These are phyloP conservation scores for Belonocnema kinseyi DNA, from an alignment of 1,140 invertebrate species.

Conservation along the genomic window DNA sequence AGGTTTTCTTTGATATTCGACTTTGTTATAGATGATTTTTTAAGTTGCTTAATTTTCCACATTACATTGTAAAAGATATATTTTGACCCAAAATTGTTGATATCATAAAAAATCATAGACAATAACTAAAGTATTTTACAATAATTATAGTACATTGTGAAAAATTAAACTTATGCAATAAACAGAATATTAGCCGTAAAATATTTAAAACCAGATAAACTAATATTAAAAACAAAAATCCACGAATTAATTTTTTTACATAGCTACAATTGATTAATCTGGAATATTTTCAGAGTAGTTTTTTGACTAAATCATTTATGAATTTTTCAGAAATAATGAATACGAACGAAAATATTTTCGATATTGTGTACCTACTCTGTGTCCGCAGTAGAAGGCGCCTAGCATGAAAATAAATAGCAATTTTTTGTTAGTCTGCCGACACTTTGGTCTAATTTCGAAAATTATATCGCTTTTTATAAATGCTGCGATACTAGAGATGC, in stretches of 20 bases:
- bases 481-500: conserved; percentile 50
- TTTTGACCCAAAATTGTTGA: no score
- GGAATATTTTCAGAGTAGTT: not conserved
- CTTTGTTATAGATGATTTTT: not conserved
- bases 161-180: no score
- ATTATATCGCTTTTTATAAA: conserved; percentile 47
- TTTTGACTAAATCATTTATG: not conserved
- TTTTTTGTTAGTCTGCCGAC: conserved; percentile 62
- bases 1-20: conserved; percentile 7
- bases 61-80: no score
- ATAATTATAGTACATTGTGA: no score
- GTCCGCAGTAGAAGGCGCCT: conserved; percentile 75
- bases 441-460: conserved; percentile 42
- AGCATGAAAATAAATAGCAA: conserved; percentile 74
- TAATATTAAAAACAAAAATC: no score
- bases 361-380: conserved; percentile 75
- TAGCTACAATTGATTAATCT: no score
- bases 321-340: not conserved
- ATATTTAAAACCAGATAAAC: no score
- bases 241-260: no score
- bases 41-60: no score
- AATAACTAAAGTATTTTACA: no score
- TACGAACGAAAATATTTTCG: conserved; percentile 44
- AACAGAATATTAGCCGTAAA: no score
- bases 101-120: no score